Evolutionary conservation across 2,113 vertebrate species (phyloP).

Genomic region (Eolophus roseicapilla): DNA sequence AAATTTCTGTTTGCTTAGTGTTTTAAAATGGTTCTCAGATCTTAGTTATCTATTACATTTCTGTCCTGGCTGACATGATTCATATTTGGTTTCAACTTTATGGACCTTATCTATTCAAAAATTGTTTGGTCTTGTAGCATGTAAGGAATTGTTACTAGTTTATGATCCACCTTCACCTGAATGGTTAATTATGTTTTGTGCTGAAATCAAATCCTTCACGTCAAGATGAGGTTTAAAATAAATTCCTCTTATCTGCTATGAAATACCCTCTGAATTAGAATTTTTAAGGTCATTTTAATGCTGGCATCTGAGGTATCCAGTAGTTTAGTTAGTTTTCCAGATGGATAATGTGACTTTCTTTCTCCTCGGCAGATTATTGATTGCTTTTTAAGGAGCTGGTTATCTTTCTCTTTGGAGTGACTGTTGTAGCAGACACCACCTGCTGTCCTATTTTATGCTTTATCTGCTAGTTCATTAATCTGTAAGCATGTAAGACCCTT

Average conservation of each 20-base stretch:
- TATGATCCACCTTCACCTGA: neutral
- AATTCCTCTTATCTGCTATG: neutral
- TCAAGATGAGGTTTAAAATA: neutral
- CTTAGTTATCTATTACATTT: neutral
- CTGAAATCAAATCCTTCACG: neutral
- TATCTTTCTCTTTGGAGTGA: neutral
- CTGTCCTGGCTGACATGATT: neutral
- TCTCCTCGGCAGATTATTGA: neutral
- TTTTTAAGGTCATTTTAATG: slow-evolving; percentile 5
- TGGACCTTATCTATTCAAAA: neutral
- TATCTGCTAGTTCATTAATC: neutral
- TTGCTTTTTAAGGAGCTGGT: neutral
- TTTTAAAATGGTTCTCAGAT: neutral
- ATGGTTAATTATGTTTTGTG: neutral
- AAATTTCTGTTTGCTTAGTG: neutral
- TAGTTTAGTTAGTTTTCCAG: neutral
- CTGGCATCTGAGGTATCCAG: neutral
- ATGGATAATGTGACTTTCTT: neutral
- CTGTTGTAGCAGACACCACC: neutral
- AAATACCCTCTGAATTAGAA: neutral
- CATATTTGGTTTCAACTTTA: neutral
- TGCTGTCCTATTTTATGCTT: neutral
- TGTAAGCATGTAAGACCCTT: neutral
- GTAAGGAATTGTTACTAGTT: neutral
- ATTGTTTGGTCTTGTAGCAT: neutral